A percentile compares a stretch with the other conserved stretches of the same genome.
phyloP scores from a whole-genome alignment of 2,888 invertebrate species.

The Phyllotreta cruciferae region DNA sequence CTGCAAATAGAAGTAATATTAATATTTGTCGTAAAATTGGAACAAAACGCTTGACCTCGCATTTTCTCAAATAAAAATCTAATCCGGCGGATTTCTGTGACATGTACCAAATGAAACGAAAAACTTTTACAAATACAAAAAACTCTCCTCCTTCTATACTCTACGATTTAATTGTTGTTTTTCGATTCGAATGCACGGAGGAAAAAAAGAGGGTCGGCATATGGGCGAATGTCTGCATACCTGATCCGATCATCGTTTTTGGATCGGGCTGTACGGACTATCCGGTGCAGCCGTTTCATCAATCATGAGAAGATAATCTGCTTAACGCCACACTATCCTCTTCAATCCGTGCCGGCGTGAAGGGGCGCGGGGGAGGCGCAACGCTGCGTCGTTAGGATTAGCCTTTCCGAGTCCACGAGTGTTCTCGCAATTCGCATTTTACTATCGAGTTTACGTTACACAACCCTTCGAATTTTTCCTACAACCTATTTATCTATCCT shows the following conservation, averaged over 20 bases:
- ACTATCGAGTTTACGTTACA: slow-evolving; percentile 16
- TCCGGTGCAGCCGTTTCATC: slow-evolving; percentile 62
- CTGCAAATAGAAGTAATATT: slow-evolving; percentile 17
- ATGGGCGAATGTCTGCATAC: slow-evolving; percentile 49
- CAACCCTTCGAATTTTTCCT: neutral
- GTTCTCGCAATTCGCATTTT: slow-evolving; percentile 23
- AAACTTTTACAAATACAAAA: neutral
- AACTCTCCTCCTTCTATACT: slow-evolving; percentile 2
- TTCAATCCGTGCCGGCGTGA: slow-evolving; percentile 52
- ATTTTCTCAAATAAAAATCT: slow-evolving; percentile 21
- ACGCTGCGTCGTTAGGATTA: slow-evolving; percentile 41
- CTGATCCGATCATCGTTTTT: slow-evolving; percentile 55
- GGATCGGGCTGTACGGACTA: slow-evolving; percentile 53
- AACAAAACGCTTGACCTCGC: slow-evolving; percentile 20
- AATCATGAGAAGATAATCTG: slow-evolving; percentile 72
- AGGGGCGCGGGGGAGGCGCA: slow-evolving; percentile 32
- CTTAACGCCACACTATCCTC: slow-evolving; percentile 65
- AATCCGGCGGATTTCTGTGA: slow-evolving; percentile 5
- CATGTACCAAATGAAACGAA: neutral
- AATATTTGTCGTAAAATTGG: slow-evolving; percentile 20
- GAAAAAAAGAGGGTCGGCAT: slow-evolving; percentile 36
- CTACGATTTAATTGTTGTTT: slow-evolving; percentile 18
- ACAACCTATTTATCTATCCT: neutral
- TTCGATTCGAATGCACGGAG: slow-evolving; percentile 15
- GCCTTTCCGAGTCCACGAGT: slow-evolving; percentile 29